Conservation (phyloP, 2,888 invertebrate species). For the Ommatoiulus sabulosus region DNA sequence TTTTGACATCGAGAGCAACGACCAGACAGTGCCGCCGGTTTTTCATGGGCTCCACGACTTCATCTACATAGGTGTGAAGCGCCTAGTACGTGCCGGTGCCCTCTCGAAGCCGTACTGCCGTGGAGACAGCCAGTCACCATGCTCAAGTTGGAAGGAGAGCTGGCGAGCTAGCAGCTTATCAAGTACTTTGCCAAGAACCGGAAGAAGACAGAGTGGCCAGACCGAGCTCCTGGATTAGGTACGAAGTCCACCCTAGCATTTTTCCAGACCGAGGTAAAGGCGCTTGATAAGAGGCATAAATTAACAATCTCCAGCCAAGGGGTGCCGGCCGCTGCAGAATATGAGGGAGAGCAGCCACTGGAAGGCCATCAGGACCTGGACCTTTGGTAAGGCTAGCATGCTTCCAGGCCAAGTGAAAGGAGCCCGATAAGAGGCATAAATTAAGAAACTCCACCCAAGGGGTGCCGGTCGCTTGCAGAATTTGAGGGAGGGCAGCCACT, state of each 20-base stretch:
- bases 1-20: neutral
- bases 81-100: neutral
- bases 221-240: neutral
- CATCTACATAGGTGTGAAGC: neutral
- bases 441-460: neutral
- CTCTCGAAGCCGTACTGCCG: neutral
- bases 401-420: neutral
- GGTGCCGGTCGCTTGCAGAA: neutral
- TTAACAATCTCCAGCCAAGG: neutral
- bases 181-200: slow-evolving; percentile 13
- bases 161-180: neutral
- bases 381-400: no score
- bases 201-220: neutral
- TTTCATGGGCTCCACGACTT: neutral
- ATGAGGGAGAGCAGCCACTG: neutral
- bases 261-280: neutral
- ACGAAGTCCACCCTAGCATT: neutral
- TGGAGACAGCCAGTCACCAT: neutral
- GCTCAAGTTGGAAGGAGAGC: neutral
- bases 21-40: neutral
- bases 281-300: neutral
- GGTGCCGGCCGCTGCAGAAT: neutral
- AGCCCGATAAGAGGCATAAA: neutral
- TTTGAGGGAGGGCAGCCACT: neutral
- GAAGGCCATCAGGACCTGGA: neutral